Conservation (phyloP, 2,797 vertebrate species). For the Halcyon leucocephala region DNA sequence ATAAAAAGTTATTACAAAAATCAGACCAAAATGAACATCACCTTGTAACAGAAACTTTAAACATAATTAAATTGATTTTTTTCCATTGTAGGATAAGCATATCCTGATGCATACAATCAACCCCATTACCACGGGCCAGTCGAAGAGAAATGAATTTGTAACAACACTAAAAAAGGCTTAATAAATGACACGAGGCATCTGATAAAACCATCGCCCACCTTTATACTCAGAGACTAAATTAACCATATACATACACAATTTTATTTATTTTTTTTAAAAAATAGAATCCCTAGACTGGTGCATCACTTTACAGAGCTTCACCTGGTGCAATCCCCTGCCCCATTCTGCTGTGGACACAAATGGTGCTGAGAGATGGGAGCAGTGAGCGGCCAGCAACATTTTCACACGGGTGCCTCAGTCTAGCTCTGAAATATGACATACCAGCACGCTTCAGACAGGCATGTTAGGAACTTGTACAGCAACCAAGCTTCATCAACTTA, state of each 20-base stretch:
- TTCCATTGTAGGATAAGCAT: neutral
- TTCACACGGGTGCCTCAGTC: neutral
- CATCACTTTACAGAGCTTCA: neutral
- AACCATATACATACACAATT: neutral
- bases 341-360: neutral
- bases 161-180: neutral
- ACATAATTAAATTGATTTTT: neutral
- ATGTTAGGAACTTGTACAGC: neutral
- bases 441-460: neutral
- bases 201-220: neutral
- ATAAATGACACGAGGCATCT: neutral
- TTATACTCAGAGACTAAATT: neutral
- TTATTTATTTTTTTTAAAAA: no score
- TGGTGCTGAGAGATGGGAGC: neutral
- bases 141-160: neutral
- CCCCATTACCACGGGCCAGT: neutral
- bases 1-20: neutral
- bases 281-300: neutral
- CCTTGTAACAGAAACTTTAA: neutral
- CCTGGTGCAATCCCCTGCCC: neutral
- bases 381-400: neutral
- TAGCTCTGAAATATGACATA: rapidly evolving
- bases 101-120: neutral
- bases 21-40: neutral
- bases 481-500: neutral